These are phyloP conservation scores for Manis javanica DNA, from an alignment of 2,797 vertebrate species.

Conservation along the genomic window DNA sequence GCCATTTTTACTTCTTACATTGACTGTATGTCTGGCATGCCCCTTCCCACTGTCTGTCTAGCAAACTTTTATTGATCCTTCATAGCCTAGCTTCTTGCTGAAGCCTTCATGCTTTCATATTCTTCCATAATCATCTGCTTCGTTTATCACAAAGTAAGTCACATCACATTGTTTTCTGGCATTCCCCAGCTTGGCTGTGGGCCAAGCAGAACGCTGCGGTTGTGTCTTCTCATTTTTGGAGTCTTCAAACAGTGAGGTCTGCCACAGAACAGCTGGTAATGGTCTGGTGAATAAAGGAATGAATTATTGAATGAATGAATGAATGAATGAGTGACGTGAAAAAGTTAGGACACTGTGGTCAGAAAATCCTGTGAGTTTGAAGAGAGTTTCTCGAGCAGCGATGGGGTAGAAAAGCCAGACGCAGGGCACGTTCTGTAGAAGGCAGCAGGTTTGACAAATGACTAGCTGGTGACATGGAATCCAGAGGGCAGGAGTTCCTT, in stretches of 20 bases:
- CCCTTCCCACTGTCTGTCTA: background rate
- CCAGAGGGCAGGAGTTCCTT: background rate
- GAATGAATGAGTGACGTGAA: background rate
- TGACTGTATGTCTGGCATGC: background rate
- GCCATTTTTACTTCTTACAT: background rate
- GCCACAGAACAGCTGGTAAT: background rate
- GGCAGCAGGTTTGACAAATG: constrained; percentile 58
- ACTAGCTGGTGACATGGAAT: background rate
- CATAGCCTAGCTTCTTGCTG: background rate
- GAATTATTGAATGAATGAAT: background rate
- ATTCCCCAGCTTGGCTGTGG: background rate
- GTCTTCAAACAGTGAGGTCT: background rate
- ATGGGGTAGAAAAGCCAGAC: background rate
- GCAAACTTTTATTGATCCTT: background rate
- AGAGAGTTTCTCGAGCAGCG: background rate
- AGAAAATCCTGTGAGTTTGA: background rate
- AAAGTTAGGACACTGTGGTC: background rate
- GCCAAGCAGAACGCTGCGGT: background rate
- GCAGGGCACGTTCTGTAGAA: background rate
- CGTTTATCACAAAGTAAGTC: background rate
- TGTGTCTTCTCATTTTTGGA: background rate
- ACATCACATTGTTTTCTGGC: background rate
- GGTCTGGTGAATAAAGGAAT: background rate
- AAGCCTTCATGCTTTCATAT: background rate
- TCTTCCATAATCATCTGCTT: background rate